Percentiles rank a stretch among this genome's conserved stretches.
Conservation (phyloP, 2,797 vertebrate genomes). For the Muscicapa comitata region DNA sequence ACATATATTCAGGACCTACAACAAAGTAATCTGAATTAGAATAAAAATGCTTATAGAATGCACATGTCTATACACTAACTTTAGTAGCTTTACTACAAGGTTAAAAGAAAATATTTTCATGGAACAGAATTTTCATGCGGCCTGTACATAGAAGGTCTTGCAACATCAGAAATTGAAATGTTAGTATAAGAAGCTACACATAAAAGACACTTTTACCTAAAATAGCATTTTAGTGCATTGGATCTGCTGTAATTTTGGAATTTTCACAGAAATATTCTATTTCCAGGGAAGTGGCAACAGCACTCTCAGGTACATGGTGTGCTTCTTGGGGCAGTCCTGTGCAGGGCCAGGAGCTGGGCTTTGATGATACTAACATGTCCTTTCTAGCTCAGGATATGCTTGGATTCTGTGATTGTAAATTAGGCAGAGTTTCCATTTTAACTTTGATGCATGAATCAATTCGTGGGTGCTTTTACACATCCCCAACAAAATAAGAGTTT, state of each 20-base stretch:
- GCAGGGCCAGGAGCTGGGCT: neutral
- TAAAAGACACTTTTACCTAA: neutral
- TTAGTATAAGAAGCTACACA: neutral
- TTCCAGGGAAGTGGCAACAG: neutral
- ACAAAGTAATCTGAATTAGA: neutral
- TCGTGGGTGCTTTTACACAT: fast-evolving
- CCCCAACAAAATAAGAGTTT: neutral
- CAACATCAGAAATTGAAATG: neutral
- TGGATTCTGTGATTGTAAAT: neutral
- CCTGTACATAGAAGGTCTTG: neutral
- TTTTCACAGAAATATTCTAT: neutral
- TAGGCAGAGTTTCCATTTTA: neutral
- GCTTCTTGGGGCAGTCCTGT: too few species aligned
- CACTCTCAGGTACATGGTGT: fast-evolving
- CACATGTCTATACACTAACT: neutral
- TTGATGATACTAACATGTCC: neutral
- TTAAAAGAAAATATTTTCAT: neutral
- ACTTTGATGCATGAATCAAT: neutral
- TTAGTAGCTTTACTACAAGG: neutral
- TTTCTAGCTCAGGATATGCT: neutral
- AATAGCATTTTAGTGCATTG: neutral
- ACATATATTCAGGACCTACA: neutral
- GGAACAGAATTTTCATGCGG: neutral
- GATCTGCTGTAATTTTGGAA: neutral
- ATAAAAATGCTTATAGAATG: neutral